phyloP scores from a whole-genome alignment of 2,113 vertebrate species.

The Halichoeres trimaculatus region DNA sequence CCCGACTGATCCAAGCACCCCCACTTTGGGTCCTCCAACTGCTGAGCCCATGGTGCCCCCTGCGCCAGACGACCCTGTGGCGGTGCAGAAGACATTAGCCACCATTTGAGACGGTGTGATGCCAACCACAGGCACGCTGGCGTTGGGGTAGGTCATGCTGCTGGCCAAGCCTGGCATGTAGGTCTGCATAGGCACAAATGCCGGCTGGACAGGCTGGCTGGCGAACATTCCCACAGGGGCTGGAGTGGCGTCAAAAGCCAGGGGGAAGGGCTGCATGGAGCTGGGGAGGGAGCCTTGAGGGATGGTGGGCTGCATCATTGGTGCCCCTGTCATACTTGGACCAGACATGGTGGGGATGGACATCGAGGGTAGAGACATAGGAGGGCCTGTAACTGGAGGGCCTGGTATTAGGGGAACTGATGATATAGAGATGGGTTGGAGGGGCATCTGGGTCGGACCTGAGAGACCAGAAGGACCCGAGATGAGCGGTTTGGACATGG shows the following conservation, averaged over 20 bases:
- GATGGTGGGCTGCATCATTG: conserved; percentile 69
- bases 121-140: conserved; percentile 90
- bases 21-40: conserved; percentile 79
- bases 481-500: conserved; percentile 67
- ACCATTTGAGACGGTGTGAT: conserved; percentile 96
- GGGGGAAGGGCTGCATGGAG: conserved; percentile 86
- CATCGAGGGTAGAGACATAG: conserved; percentile 80
- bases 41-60: conserved; percentile 66
- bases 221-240: conserved; percentile 84
- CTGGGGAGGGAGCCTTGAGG: conserved; percentile 80
- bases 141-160: conserved; percentile 85
- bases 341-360: conserved; percentile 78
- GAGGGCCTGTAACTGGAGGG: conserved; percentile 74
- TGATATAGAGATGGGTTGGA: conserved; percentile 72
- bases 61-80: conserved; percentile 78
- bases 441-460: conserved; percentile 56
- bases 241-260: conserved; percentile 80
- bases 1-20: conserved; percentile 55
- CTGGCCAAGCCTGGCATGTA: conserved; percentile 86
- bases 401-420: conserved; percentile 77
- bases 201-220: conserved; percentile 84
- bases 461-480: conserved; percentile 51
- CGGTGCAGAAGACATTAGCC: conserved; percentile 92
- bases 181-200: conserved; percentile 85
- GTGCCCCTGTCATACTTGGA: conserved; percentile 75